These are phyloP conservation scores for Gibbula magus DNA, from an alignment of 2,888 invertebrate species.

Conservation along the genomic window DNA sequence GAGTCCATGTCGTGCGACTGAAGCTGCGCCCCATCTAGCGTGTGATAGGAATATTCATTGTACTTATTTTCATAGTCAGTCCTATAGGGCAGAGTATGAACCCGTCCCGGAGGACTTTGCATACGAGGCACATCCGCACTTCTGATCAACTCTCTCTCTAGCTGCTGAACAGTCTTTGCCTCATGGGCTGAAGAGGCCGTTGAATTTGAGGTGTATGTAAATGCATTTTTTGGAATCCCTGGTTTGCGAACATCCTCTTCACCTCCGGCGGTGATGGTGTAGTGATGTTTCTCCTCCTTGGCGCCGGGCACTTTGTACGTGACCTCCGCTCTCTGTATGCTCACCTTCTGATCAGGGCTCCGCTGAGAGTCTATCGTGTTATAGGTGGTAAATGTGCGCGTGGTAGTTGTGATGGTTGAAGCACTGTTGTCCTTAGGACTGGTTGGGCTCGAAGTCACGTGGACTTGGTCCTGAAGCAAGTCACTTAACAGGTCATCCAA, in stretches of 20 bases:
- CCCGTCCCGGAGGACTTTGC: constrained; percentile 31
- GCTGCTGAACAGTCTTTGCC: constrained; percentile 31
- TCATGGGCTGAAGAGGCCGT: constrained; percentile 38
- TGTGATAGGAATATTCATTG: constrained; percentile 50
- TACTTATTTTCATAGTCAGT: constrained; percentile 66
- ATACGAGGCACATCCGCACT: constrained; percentile 28
- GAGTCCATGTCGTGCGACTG: constrained; percentile 45
- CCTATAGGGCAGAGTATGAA: constrained; percentile 61
- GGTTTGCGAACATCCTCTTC: constrained; percentile 46
- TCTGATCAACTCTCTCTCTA: constrained; percentile 34
- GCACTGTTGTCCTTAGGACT: constrained; percentile 47
- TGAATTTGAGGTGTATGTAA: constrained; percentile 64
- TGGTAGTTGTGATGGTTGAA: constrained; percentile 50
- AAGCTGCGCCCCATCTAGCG: constrained; percentile 52
- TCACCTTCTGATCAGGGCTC: constrained; percentile 56
- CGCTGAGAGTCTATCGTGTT: constrained; percentile 54
- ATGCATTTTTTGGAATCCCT: constrained; percentile 58
- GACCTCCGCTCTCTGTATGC: constrained; percentile 65
- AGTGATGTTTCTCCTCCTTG: constrained; percentile 60
- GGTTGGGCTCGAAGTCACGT: constrained; percentile 51
- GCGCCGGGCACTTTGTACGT: constrained; percentile 63
- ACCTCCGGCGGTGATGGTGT: constrained; percentile 57
- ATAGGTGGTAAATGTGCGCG: constrained; percentile 53
- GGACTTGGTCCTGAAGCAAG: constrained; percentile 69
- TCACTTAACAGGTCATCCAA: constrained; percentile 73